Conservation (phyloP, 2,888 invertebrate genomes). For the Platerodrilus igneus region DNA sequence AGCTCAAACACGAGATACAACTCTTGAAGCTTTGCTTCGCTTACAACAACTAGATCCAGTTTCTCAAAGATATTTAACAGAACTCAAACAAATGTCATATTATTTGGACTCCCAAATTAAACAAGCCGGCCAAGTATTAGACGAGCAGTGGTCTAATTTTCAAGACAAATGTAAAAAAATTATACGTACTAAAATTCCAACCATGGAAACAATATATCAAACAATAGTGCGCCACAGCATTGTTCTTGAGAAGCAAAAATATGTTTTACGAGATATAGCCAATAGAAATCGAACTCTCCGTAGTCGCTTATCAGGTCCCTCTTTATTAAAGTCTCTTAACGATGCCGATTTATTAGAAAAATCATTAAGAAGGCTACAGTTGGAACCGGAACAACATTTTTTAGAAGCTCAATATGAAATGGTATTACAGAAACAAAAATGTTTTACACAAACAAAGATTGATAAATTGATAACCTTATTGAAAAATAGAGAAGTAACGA, state of each 20-base stretch:
- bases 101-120: conserved; percentile 72
- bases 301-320: conserved; percentile 45
- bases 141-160: conserved; percentile 70
- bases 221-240: conserved; percentile 71
- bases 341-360: conserved; percentile 41
- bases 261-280: conserved; percentile 42
- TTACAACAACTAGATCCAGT: conserved; percentile 59
- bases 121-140: conserved; percentile 67
- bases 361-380: conserved; percentile 51
- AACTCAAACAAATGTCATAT: conserved; percentile 64
- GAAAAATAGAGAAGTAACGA: conserved; percentile 51
- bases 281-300: conserved; percentile 42
- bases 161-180: conserved; percentile 52
- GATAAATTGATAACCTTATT: conserved; percentile 52
- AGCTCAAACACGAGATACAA: conserved; percentile 41
- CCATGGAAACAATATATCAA: conserved; percentile 73
- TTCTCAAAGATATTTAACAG: conserved; percentile 62
- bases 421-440: conserved; percentile 36
- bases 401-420: conserved; percentile 45
- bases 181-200: conserved; percentile 60
- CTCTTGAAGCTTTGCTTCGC: conserved; percentile 37
- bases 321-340: conserved; percentile 47
- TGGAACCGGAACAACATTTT: conserved; percentile 49
- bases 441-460: conserved; percentile 51
- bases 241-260: conserved; percentile 55